These are phyloP conservation scores for Notoglanidium macrostoma DNA, from an alignment of 2,797 vertebrate species.

Conservation along the genomic window DNA sequence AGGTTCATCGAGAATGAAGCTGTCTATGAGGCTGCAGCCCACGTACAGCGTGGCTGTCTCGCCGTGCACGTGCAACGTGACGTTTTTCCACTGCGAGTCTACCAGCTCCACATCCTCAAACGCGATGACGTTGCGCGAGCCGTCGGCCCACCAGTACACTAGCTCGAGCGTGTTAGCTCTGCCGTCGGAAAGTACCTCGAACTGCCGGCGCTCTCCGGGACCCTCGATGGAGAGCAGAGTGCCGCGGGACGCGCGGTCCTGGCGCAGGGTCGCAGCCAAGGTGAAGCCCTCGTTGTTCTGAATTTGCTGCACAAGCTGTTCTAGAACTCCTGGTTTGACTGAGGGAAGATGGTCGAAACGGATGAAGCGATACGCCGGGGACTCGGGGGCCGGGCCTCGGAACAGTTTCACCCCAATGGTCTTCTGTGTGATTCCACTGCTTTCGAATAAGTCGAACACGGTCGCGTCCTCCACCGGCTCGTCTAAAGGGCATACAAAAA, in stretches of 20 bases:
- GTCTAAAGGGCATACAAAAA: constrained; percentile 70
- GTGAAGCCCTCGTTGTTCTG: constrained; percentile 92
- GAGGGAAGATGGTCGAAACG: constrained; percentile 94
- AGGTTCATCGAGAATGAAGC: constrained; percentile 90
- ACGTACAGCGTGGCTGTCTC: constrained; percentile 91
- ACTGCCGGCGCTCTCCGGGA: constrained; percentile 82
- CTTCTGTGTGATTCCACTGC: constrained; percentile 90
- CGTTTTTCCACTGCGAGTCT: constrained; percentile 95
- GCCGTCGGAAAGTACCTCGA: constrained; percentile 94
- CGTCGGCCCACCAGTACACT: constrained; percentile 86
- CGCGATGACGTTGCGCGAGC: constrained; percentile 84
- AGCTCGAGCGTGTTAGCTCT: constrained; percentile 92
- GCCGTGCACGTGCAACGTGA: constrained; percentile 88
- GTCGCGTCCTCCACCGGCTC: constrained; percentile 82
- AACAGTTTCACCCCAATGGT: constrained; percentile 93
- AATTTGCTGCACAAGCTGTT: constrained; percentile 80
- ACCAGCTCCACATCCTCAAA: constrained; percentile 96
- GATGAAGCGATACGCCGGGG: constrained; percentile 90
- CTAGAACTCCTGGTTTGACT: constrained; percentile 77
- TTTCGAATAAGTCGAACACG: constrained; percentile 88
- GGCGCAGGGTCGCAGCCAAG: constrained; percentile 86
- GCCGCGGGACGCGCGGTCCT: constrained; percentile 89
- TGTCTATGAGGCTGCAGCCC: constrained; percentile 93
- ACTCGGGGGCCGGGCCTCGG: constrained; percentile 81
- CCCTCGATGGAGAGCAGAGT: constrained; percentile 89